Percentiles rank a stretch among this genome's conserved stretches.
These are phyloP conservation scores for Sternotherus odoratus DNA, from an alignment of 2,797 vertebrate species.

Conservation along the genomic window DNA sequence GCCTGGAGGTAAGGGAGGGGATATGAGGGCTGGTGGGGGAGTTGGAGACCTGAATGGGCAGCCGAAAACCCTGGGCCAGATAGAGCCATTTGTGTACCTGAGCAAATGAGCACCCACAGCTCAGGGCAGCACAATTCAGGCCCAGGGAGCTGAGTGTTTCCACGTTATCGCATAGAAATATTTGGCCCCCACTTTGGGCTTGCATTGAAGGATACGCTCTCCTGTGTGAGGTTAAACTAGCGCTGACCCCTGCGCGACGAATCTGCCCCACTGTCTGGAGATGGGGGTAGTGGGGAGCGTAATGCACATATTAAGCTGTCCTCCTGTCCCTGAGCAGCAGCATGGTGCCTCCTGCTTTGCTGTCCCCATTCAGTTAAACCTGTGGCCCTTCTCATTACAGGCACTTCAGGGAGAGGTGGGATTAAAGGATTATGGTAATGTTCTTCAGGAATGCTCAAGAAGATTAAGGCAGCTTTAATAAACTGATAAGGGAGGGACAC, in stretches of 20 bases:
- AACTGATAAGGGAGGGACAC: conserved; percentile 67
- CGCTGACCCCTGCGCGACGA: not conserved
- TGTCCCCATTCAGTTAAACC: conserved; percentile 68
- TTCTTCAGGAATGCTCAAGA: conserved; percentile 73
- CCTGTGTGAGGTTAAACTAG: not conserved
- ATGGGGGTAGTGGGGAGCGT: not conserved
- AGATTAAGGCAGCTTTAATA: conserved; percentile 76
- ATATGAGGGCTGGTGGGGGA: too few relatives aligned
- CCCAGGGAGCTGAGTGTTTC: not conserved
- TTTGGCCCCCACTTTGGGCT: not conserved
- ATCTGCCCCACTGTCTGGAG: not conserved
- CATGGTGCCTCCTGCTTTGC: conserved; percentile 42
- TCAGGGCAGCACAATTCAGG: not conserved
- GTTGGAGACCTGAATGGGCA: not conserved
- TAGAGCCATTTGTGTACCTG: not conserved
- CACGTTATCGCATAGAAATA: not conserved
- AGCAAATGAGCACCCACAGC: not conserved
- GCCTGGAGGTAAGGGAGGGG: too few relatives aligned
- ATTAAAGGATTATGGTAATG: conserved; percentile 79
- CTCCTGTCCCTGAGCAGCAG: not conserved
- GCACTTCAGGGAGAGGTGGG: conserved; percentile 70
- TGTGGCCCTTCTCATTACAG: conserved; percentile 71
- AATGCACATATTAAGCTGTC: not conserved
- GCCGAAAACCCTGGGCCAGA: not conserved
- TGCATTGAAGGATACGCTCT: rapidly evolving